phyloP scores from a whole-genome alignment of 1,140 invertebrate genomes.

The Ctenoplectra terminalis region DNA sequence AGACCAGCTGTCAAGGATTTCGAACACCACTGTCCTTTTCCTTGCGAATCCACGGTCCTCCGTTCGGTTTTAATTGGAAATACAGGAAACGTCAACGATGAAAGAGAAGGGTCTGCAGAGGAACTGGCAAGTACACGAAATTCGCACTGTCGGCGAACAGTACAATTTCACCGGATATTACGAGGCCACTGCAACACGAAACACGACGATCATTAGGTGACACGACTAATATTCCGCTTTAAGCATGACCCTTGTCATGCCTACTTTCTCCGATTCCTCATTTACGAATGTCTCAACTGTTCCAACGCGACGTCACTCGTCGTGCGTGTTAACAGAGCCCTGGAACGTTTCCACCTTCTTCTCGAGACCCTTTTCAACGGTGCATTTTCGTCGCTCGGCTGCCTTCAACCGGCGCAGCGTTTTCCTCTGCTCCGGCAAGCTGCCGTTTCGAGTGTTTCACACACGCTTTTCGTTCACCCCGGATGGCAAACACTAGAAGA shows the following conservation, averaged over 20 bases:
- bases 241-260: constrained; percentile 28
- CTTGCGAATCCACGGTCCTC: background rate
- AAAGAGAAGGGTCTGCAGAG: background rate
- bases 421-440: background rate
- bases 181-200: background rate
- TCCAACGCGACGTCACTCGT: background rate
- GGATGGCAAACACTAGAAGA: constrained; percentile 9
- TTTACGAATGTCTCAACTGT: constrained; percentile 20
- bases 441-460: background rate
- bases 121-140: background rate
- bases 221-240: constrained; percentile 36
- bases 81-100: background rate
- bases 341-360: background rate
- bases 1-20: background rate
- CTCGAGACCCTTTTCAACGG: constrained; percentile 12
- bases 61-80: constrained; percentile 32
- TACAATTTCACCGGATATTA: constrained; percentile 13
- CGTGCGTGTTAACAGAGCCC: background rate
- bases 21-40: background rate
- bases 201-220: constrained; percentile 39
- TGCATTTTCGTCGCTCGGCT: background rate
- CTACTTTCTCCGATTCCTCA: constrained; percentile 5
- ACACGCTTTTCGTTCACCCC: constrained; percentile 4
- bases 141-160: background rate
- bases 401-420: background rate